These are phyloP conservation scores for Hirtodrosophila cameraria DNA, from an alignment of 2,888 invertebrate genomes.

Conservation along the genomic window DNA sequence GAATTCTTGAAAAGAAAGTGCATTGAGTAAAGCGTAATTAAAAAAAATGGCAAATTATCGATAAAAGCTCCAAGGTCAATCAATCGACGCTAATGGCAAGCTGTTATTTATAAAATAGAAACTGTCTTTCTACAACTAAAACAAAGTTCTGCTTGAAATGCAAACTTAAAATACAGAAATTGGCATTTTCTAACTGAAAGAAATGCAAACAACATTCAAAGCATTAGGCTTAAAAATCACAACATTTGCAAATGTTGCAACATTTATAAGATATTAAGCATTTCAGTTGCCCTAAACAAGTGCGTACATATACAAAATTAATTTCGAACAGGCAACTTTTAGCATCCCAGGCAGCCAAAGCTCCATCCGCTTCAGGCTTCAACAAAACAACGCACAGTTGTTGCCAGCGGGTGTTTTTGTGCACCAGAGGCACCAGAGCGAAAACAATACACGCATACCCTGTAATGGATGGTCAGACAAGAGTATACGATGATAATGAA, in stretches of 20 bases:
- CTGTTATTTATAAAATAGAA: too few species aligned
- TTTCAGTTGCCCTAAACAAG: conserved; percentile 28
- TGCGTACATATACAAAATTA: conserved; percentile 60
- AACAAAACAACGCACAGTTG: conserved; percentile 7
- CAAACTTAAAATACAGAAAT: neutral
- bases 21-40: conserved; percentile 54
- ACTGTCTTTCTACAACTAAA: too few species aligned
- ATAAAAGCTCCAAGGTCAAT: conserved; percentile 51
- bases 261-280: conserved; percentile 46
- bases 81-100: conserved; percentile 59
- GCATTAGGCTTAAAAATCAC: neutral
- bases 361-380: neutral
- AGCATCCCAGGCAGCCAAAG: conserved; percentile 11
- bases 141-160: neutral
- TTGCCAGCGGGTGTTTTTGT: conserved; percentile 22
- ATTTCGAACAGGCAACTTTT: conserved; percentile 55
- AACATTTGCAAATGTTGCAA: conserved; percentile 30
- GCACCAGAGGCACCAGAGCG: conserved; percentile 8
- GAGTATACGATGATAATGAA: neutral
- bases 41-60: conserved; percentile 48
- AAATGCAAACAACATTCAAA: conserved; percentile 13
- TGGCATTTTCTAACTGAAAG: neutral
- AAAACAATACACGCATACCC: conserved; percentile 25
- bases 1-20: conserved; percentile 29
- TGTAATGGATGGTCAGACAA: neutral